Conservation (phyloP, 1,140 invertebrate species). For the Dendroctonus valens region DNA sequence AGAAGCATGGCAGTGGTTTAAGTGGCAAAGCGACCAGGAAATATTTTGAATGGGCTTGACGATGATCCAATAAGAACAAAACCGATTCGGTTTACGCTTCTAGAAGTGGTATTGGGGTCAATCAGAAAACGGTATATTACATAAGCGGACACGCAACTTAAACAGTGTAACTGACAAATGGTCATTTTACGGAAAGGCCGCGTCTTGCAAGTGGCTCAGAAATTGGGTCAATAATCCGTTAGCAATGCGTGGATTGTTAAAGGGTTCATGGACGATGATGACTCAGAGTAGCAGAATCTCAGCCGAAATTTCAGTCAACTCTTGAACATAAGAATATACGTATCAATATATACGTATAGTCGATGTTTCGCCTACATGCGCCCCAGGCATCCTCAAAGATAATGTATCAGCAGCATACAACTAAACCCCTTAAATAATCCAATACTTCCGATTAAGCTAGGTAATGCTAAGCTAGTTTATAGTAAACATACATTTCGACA, state of each 20-base stretch:
- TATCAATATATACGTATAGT: too few relatives aligned
- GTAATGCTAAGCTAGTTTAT: too few relatives aligned
- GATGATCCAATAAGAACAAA: conserved; percentile 24
- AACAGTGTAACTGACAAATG: conserved; percentile 17
- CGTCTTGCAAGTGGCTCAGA: conserved; percentile 17
- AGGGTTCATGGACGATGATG: conserved; percentile 15
- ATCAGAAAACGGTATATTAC: conserved; percentile 33
- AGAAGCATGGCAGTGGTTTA: conserved; percentile 44
- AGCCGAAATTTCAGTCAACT: neutral
- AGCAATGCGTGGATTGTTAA: conserved; percentile 7
- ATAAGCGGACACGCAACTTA: conserved; percentile 23
- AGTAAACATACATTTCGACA: too few relatives aligned
- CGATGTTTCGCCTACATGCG: too few relatives aligned
- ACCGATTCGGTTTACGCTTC: conserved; percentile 18
- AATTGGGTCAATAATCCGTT: conserved; percentile 29
- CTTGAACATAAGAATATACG: too few relatives aligned
- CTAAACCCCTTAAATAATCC: too few relatives aligned
- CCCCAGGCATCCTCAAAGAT: too few relatives aligned
- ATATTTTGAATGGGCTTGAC: conserved; percentile 35
- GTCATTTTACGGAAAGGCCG: conserved; percentile 25
- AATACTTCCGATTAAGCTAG: too few relatives aligned
- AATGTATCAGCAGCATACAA: too few relatives aligned
- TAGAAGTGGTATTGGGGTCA: conserved; percentile 26
- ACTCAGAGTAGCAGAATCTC: neutral
- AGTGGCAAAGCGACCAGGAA: conserved; percentile 44